Evolutionary conservation across 2,113 vertebrate species (phyloP).

Genomic region (Pipra filicauda): DNA sequence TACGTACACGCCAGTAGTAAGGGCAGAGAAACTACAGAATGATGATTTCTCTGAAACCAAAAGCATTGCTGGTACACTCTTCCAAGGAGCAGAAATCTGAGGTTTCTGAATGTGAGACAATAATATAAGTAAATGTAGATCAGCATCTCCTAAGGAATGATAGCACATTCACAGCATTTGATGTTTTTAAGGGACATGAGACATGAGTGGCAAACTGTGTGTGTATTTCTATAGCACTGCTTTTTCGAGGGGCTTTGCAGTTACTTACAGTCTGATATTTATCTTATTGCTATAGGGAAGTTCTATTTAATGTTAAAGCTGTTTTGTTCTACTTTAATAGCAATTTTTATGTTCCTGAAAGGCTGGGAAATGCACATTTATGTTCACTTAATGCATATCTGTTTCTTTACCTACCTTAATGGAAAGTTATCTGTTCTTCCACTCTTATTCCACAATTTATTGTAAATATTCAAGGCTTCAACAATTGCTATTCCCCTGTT

Average conservation of each 20-base stretch:
- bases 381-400: not conserved
- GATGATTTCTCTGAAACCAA: not conserved
- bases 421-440: not conserved
- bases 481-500: not conserved
- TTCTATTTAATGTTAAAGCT: not conserved
- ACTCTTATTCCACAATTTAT: not conserved
- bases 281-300: not conserved
- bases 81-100: not conserved
- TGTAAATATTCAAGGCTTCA: not conserved
- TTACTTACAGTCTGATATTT: not conserved
- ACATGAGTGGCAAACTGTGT: not conserved
- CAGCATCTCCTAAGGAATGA: not conserved
- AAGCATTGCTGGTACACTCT: not conserved
- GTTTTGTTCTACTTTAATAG: conserved; percentile 28
- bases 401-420: not conserved
- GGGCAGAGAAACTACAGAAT: not conserved
- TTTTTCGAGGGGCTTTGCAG: not conserved
- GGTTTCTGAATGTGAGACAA: not conserved
- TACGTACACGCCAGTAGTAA: not conserved
- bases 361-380: not conserved
- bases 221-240: not conserved
- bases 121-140: not conserved
- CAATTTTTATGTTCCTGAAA: conserved; percentile 9
- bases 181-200: not conserved
- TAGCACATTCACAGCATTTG: not conserved